A percentile compares a stretch with the other conserved stretches of the same genome.
Evolutionary conservation across 2,797 vertebrate genomes (phyloP).

Genomic region (Pangasius macronema): DNA sequence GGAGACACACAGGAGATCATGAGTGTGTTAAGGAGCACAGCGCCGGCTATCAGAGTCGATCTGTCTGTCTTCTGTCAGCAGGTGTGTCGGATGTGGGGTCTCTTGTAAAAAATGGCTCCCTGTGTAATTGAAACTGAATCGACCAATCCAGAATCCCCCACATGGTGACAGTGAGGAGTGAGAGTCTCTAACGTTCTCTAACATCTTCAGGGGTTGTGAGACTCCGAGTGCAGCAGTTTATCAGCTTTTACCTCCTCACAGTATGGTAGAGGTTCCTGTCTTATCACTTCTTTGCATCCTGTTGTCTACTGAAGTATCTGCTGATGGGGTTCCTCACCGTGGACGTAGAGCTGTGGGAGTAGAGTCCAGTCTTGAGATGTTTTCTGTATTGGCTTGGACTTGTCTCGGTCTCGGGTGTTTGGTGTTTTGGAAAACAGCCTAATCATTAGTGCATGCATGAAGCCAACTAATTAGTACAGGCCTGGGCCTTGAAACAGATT

Average conservation of each 20-base stretch:
- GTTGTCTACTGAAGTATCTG: not conserved
- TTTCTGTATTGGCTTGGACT: not conserved
- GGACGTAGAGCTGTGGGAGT: no score
- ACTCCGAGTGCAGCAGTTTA: not conserved
- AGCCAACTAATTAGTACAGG: not conserved
- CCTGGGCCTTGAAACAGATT: not conserved
- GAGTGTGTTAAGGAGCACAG: conserved; percentile 21
- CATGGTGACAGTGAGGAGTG: conserved; percentile 42
- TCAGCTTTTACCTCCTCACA: not conserved
- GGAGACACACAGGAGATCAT: not conserved
- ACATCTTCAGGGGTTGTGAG: conserved; percentile 5
- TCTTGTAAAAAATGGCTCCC: conserved; percentile 40
- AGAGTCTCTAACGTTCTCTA: not conserved
- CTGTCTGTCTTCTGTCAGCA: conserved; percentile 41
- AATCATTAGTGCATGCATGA: not conserved
- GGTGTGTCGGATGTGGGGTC: conserved; percentile 42
- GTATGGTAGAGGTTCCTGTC: not conserved
- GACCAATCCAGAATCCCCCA: conserved; percentile 10
- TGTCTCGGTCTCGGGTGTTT: not conserved
- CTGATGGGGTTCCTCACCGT: not conserved
- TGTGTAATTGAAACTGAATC: conserved; percentile 49
- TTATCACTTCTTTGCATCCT: not conserved
- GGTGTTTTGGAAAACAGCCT: not conserved
- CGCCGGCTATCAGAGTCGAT: conserved; percentile 26
- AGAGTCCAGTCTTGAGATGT: not conserved